Conservation (phyloP, 92 coral and sea anemone genomes). For the Parazoanthus atlanticus region DNA sequence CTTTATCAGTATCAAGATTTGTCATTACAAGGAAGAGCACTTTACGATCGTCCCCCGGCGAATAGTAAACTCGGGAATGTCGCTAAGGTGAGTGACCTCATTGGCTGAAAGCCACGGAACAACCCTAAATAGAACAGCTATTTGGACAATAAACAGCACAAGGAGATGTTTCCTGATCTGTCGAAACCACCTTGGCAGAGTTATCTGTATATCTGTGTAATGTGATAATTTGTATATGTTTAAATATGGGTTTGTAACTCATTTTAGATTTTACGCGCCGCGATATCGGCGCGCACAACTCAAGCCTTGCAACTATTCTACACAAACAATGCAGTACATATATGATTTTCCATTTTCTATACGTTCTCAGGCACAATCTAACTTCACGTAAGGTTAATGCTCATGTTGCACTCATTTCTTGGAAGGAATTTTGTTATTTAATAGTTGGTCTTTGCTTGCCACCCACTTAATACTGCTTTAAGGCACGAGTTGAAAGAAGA, state of each 20-base stretch:
- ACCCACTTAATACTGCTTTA: too few species aligned
- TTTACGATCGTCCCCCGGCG: background rate
- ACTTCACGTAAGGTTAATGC: too few species aligned
- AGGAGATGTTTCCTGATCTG: background rate
- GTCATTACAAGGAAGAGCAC: constrained; percentile 6
- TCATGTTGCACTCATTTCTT: too few species aligned
- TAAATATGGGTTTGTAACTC: background rate
- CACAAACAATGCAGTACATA: too few species aligned
- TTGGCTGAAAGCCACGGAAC: background rate
- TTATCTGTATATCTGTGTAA: background rate
- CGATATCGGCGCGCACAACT: background rate
- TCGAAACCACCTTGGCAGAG: background rate
- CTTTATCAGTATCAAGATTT: background rate
- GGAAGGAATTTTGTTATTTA: too few species aligned
- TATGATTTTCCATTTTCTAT: too few species aligned
- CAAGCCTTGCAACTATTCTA: background rate
- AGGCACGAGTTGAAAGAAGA: too few species aligned
- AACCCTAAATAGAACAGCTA: background rate
- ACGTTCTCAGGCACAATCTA: too few species aligned
- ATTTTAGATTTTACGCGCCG: background rate
- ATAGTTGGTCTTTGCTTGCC: too few species aligned
- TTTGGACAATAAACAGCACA: background rate
- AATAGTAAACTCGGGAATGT: background rate
- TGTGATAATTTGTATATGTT: background rate
- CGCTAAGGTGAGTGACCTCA: background rate